Percentiles rank a stretch among this genome's conserved stretches.
These are phyloP conservation scores for Carassius gibelio DNA, from an alignment of 2,113 vertebrate genomes.

Conservation along the genomic window DNA sequence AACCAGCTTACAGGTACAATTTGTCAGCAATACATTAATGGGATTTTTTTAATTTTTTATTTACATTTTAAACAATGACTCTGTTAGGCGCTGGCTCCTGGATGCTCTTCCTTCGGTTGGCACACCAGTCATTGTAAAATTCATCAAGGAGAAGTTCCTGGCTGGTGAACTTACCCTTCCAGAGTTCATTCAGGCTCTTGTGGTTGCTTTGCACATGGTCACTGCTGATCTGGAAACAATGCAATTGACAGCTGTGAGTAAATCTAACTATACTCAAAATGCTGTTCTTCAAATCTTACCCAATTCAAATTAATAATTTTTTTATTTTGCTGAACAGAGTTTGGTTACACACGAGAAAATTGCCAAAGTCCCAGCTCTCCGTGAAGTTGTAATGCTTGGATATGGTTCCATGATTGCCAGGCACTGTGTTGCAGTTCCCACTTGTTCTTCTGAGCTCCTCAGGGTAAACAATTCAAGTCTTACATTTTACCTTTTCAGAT, in stretches of 20 bases:
- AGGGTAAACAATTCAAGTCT: constrained; percentile 56
- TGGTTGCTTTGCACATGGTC: too few relatives aligned
- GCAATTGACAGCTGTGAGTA: too few relatives aligned
- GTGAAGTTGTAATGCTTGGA: constrained; percentile 73
- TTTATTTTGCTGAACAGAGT: too few relatives aligned
- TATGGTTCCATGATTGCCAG: constrained; percentile 78
- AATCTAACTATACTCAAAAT: too few relatives aligned
- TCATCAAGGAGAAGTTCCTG: constrained; percentile 77
- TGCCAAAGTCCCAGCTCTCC: too few relatives aligned
- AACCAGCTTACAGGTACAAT: constrained; percentile 65
- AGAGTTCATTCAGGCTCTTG: too few relatives aligned
- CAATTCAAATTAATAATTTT: too few relatives aligned
- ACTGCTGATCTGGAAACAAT: too few relatives aligned
- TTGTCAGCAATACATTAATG: neutral
- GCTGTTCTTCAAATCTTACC: too few relatives aligned
- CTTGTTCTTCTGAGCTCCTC: constrained; percentile 68
- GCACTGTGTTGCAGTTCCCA: constrained; percentile 67
- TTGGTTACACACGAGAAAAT: too few relatives aligned
- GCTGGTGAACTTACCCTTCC: too few relatives aligned
- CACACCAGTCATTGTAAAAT: constrained; percentile 70
- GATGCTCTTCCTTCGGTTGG: constrained; percentile 75
- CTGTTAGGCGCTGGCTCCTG: constrained; percentile 76
- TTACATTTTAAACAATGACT: neutral
- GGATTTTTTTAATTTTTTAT: neutral
- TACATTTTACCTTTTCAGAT: too few relatives aligned